Evolutionary conservation across 92 coral and sea anemone genomes (phyloP).

Genomic region (Phymanthus crucifer): DNA sequence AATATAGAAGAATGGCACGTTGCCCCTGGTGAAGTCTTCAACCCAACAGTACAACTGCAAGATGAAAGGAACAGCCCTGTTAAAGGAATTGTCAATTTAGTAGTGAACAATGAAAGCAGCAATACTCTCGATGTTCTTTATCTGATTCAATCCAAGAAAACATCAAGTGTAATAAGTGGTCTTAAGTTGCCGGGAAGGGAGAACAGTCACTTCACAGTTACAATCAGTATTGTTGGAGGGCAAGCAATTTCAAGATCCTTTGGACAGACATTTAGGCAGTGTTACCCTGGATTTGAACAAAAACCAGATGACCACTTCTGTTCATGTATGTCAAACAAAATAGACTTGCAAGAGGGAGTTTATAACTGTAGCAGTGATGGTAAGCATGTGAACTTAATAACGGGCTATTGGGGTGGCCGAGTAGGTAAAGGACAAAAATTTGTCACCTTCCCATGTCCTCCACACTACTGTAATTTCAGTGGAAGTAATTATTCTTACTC

Average conservation of each 20-base stretch:
- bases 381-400: constrained; percentile 43
- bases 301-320: constrained; percentile 30
- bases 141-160: neutral
- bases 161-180: constrained; percentile 19
- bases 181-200: constrained; percentile 24
- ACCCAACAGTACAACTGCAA: constrained; percentile 33
- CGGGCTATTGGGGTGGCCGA: constrained; percentile 59
- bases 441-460: constrained; percentile 46
- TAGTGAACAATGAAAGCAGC: constrained; percentile 16
- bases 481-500: constrained; percentile 13
- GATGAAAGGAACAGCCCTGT: constrained; percentile 51
- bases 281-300: constrained; percentile 55
- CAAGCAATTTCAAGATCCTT: constrained; percentile 33
- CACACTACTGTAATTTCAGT: constrained; percentile 36
- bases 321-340: constrained; percentile 46
- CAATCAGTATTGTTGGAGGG: constrained; percentile 36
- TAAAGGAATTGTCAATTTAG: constrained; percentile 35
- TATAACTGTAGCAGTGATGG: constrained; percentile 42
- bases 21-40: constrained; percentile 47
- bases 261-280: neutral
- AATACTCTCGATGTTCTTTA: constrained; percentile 9
- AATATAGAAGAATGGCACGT: constrained; percentile 25
- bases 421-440: constrained; percentile 21
- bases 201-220: constrained; percentile 13
- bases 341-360: constrained; percentile 39